These are phyloP conservation scores for Melitaea athalia DNA, from an alignment of 2,888 invertebrate genomes.

Conservation along the genomic window DNA sequence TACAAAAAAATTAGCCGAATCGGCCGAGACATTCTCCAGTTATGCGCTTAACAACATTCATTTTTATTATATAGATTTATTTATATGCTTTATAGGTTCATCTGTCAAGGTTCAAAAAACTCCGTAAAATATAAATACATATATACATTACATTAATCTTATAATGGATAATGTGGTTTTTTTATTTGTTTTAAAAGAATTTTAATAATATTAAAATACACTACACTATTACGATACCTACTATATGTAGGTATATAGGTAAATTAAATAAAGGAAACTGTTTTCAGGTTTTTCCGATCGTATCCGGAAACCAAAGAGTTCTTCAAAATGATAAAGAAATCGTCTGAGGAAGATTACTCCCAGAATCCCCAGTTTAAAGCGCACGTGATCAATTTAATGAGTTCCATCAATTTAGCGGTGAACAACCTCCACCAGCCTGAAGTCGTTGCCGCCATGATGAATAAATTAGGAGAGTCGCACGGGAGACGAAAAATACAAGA, in stretches of 20 bases:
- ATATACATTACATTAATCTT: too few species aligned
- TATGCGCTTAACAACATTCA: too few species aligned
- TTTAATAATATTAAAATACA: too few species aligned
- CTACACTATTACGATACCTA: not conserved
- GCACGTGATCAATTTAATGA: constrained; percentile 75
- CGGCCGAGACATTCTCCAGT: too few species aligned
- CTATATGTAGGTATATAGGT: too few species aligned
- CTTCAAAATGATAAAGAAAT: constrained; percentile 68
- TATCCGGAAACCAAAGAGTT: constrained; percentile 69
- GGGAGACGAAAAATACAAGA: constrained; percentile 61
- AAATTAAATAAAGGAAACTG: not conserved
- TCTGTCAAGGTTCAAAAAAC: too few species aligned
- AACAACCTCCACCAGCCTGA: constrained; percentile 70
- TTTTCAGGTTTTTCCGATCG: constrained; percentile 62
- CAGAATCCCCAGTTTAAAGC: constrained; percentile 74
- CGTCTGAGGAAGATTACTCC: constrained; percentile 62
- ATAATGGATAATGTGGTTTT: too few species aligned
- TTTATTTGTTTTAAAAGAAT: too few species aligned
- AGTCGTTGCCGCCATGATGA: constrained; percentile 71
- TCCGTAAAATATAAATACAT: too few species aligned
- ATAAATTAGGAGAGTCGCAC: constrained; percentile 72
- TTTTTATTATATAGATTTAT: too few species aligned
- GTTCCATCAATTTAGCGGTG: constrained; percentile 66
- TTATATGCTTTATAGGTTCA: too few species aligned
- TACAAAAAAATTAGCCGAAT: too few species aligned